Conservation (phyloP, 1,140 invertebrate species). For the Drosophila chauvacae region DNA sequence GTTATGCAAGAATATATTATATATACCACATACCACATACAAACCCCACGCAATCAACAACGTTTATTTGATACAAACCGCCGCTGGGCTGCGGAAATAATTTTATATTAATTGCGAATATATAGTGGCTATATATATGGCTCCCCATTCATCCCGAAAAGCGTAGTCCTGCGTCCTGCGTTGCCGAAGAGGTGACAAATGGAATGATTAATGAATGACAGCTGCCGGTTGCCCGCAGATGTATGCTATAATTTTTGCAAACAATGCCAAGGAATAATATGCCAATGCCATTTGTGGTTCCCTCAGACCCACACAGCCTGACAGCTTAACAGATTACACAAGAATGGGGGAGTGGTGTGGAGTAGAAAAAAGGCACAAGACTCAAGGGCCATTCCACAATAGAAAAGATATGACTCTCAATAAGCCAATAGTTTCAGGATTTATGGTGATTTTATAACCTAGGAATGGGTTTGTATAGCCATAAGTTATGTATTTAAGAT, state of each 20-base stretch:
- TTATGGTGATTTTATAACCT: constrained; percentile 3
- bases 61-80: constrained; percentile 30
- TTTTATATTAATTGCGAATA: constrained; percentile 51
- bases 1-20: constrained; percentile 6
- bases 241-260: constrained; percentile 55
- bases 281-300: constrained; percentile 40
- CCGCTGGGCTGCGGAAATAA: constrained; percentile 24
- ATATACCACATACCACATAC: background rate
- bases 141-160: background rate
- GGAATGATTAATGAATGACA: constrained; percentile 71
- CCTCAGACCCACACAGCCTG: constrained; percentile 16
- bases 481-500: background rate
- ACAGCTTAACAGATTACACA: constrained; percentile 36
- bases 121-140: constrained; percentile 32
- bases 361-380: constrained; percentile 5
- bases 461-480: background rate
- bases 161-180: constrained; percentile 1
- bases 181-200: constrained; percentile 53
- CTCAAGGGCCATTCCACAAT: background rate
- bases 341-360: constrained; percentile 1
- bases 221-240: constrained; percentile 48
- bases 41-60: constrained; percentile 3
- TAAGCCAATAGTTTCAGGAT: constrained; percentile 4
- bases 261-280: constrained; percentile 31
- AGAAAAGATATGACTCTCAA: constrained; percentile 1